Evolutionary conservation across 2,888 invertebrate genomes (phyloP).

Genomic region (Netelia fuscicornis): DNA sequence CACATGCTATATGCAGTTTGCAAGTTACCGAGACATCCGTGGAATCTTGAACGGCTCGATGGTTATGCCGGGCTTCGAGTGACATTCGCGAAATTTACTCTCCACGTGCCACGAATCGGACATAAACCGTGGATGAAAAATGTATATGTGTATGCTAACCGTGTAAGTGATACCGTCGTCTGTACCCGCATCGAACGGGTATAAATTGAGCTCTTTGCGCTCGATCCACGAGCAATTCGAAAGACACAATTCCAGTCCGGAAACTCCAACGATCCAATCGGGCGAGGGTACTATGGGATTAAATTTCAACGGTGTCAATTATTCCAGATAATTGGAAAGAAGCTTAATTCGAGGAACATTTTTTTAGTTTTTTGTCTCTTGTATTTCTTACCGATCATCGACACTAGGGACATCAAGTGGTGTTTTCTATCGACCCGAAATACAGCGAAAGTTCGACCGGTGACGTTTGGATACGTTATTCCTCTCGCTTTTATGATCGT

Average conservation of each 20-base stretch:
- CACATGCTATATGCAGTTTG: no score
- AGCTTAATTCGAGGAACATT: background rate
- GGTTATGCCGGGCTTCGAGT: background rate
- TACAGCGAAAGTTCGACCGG: conserved; percentile 92
- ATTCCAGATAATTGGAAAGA: background rate
- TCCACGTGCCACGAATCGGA: background rate
- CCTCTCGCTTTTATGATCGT: conserved; percentile 96
- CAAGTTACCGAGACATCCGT: background rate
- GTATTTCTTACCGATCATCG: conserved; percentile 90
- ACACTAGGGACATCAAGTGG: conserved; percentile 94
- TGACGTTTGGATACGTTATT: conserved; percentile 95
- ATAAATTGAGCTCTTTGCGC: conserved; percentile 92
- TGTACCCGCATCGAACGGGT: conserved; percentile 98
- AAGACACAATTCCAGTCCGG: conserved; percentile 94
- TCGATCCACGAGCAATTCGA: conserved; percentile 97
- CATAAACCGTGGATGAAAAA: background rate
- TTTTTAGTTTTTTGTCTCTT: background rate
- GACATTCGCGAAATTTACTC: background rate
- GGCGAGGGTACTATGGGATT: conserved; percentile 93
- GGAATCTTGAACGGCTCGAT: background rate
- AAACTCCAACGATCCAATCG: conserved; percentile 99
- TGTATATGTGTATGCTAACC: conserved; percentile 85
- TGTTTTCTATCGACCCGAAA: conserved; percentile 94
- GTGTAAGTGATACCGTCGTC: conserved; percentile 96
- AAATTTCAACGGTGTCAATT: background rate